Evolutionary conservation across 2,888 invertebrate species (phyloP), one percentile per base, ranked within the genome.

Genomic region (Phalera bucephala): DNA sequence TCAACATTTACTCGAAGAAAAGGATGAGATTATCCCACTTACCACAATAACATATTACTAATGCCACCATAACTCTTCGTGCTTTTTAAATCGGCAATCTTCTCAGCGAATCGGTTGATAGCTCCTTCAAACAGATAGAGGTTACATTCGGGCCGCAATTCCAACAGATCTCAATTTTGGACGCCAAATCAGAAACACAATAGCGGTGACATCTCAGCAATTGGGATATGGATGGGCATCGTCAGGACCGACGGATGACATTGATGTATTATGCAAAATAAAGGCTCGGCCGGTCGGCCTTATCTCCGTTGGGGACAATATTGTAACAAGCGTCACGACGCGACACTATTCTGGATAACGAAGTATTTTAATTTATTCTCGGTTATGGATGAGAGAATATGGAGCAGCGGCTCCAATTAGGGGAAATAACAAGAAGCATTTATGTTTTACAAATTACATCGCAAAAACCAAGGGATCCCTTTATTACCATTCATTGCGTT

Each of bases 251-350:
- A 29, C 36, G 39, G 36, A 37, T 44, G 64, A 62, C 64, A 50
- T 64, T 68, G 69, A 72, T 71, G 67, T 71, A 72, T 70, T 71
- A 68, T 68, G 59, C 51, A 61, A 64, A 71, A 65, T 63, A 62
- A 61, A 60, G 57, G 55, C 33, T 36, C 20, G 29, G 28, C 30
- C 31, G 42, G 29, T 33, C 26, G 27, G 29, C 37, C 31, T 40
- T 45, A 43, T 52, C 40, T 40, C 3, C 10, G 20, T 15, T 33
- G 23, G 19, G 30, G 27, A 31, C 25, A 20, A 27, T 11, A 36
- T 41, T 33, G 39, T 43, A 15, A 49, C 28, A 35, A 30, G 31
- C n/a, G n/a, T 1, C 5, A 33, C 7, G 15, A 2, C 0, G 20
- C 19, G n/a, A 49, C 23, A 34, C 26, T 34, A 43, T 36, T 30